Percentiles rank a stretch among this genome's conserved stretches.
phyloP scores from a whole-genome alignment of 2,113 vertebrate species.

The Menura novaehollandiae region DNA sequence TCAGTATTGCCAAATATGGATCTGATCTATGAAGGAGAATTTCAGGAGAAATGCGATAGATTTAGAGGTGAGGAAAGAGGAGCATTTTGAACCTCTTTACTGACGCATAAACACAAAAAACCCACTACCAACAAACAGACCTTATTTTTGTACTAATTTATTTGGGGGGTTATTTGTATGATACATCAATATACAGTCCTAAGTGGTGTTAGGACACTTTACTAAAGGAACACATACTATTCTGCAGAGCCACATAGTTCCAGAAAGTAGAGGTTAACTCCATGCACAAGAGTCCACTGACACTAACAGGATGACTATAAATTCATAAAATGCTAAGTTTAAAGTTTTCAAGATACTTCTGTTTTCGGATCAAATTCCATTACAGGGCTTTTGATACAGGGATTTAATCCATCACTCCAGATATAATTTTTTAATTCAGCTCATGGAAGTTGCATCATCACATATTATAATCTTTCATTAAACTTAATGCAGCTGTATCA shows the following conservation, averaged over 20 bases:
- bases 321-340: not conserved
- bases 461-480: not conserved
- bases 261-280: not conserved
- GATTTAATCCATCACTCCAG: not conserved
- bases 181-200: not conserved
- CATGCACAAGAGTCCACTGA: not conserved
- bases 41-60: not conserved
- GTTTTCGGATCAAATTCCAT: not conserved
- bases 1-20: not conserved
- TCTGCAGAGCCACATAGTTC: not conserved
- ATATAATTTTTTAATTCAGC: not conserved
- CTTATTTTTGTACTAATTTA: not conserved
- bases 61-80: not conserved
- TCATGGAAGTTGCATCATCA: not conserved
- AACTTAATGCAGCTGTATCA: not conserved
- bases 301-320: not conserved
- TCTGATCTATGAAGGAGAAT: not conserved
- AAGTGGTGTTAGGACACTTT: not conserved
- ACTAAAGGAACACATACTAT: not conserved
- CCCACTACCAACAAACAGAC: not conserved
- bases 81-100: not conserved
- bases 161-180: fast-evolving
- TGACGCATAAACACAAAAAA: not conserved
- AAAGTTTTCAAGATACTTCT: not conserved
- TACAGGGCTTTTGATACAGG: not conserved